A percentile compares a stretch with the other conserved stretches of the same genome.
Conservation (phyloP, 2,113 vertebrate genomes). For the Apaloderma vittatum region DNA sequence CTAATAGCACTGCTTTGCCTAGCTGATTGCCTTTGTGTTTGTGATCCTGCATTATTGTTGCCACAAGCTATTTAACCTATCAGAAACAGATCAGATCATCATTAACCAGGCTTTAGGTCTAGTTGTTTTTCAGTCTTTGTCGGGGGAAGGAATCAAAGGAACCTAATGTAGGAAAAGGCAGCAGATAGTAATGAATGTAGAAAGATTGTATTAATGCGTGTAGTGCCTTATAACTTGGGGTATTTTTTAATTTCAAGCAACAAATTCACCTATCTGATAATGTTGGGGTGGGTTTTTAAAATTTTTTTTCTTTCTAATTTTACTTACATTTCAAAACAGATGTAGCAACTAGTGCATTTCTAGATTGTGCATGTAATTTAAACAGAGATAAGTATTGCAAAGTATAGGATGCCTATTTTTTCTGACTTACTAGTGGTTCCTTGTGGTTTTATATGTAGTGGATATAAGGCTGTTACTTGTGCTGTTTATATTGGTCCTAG, state of each 20-base stretch:
- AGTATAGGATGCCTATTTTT: neutral
- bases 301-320: neutral
- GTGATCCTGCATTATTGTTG: constrained; percentile 79
- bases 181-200: neutral
- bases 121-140: constrained; percentile 56
- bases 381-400: neutral
- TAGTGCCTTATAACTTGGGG: neutral
- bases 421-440: neutral
- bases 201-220: neutral
- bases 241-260: neutral
- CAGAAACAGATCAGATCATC: constrained; percentile 71
- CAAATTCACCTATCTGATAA: neutral
- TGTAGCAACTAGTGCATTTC: neutral
- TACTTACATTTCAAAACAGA: neutral
- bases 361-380: neutral
- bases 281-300: neutral
- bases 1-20: constrained; percentile 77
- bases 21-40: constrained; percentile 82
- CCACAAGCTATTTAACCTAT: constrained; percentile 79
- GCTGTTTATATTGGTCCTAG: neutral
- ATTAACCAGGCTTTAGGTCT: constrained; percentile 76
- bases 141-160: neutral
- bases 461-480: neutral
- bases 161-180: neutral
- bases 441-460: neutral